Evolutionary conservation across 2,797 vertebrate genomes (phyloP), one percentile per base, ranked within the genome.

Genomic region (Danio aesculapii): DNA sequence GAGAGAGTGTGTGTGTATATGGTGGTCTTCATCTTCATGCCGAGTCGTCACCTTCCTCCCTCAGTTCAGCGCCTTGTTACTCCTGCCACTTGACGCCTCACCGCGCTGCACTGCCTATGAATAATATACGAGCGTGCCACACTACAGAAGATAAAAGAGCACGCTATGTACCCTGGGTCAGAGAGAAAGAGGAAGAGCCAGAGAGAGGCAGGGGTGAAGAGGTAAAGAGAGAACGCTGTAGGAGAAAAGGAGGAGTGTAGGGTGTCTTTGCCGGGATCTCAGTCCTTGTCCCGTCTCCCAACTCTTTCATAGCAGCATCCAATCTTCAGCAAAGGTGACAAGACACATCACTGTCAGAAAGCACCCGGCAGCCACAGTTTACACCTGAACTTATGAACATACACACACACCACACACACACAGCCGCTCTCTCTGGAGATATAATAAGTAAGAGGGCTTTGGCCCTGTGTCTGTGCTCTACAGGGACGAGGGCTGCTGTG

Each of bases 311-410:
- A 88, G 74, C 77, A 80, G 84, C 93, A 89, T 94, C 90, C 91
- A 92, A n/a, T 93, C 94, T 95, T 94, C 94, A 90, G 90, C 90
- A 88, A 88, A 83, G 90, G 92, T 96, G 96, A 97, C 96, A 96
- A 94, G 93, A 91, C 89, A 89, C 93, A 94, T 97, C 96, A 95
- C 93, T 92, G 93, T n/a, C n/a, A n/a, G n/a, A n/a, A n/a, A n/a
- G n/a, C n/a, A n/a, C n/a, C n/a, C n/a, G n/a, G n/a, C n/a, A n/a
- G n/a, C n/a, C n/a, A n/a, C n/a, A n/a, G n/a, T n/a, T n/a, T n/a
- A n/a, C n/a, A 75, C 84, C 77, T 79, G 68, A 64, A 84, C 49
- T 70, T 78, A 74, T 83, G 75, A 69, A 73, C 43, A 68, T 80
- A 84, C 66, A 85, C 81, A 88, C n/a, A n/a, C n/a, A n/a, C n/a